Evolutionary conservation across 2,113 vertebrate species (phyloP).

Genomic region (Chaetura pelagica): DNA sequence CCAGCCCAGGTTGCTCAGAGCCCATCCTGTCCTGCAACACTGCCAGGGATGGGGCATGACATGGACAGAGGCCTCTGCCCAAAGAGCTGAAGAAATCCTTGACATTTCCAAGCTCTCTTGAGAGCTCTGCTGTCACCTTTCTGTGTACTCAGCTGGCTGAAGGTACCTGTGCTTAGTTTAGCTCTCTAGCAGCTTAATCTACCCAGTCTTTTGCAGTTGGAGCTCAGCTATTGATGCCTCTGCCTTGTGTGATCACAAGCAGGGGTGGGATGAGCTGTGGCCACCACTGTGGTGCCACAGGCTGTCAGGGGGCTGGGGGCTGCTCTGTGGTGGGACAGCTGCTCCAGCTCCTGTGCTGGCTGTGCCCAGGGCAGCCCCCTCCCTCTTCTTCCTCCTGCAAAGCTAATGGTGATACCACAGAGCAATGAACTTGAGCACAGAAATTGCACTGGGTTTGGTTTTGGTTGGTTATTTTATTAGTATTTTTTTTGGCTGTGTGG

Average conservation of each 20-base stretch:
- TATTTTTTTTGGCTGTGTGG: too few species aligned
- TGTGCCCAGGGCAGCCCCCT: not conserved
- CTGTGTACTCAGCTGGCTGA: not conserved
- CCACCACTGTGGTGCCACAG: fast-evolving
- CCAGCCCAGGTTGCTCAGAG: too few species aligned
- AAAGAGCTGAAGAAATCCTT: not conserved
- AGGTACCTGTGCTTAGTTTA: not conserved
- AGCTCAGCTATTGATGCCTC: not conserved
- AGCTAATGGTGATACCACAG: not conserved
- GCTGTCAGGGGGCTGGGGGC: not conserved
- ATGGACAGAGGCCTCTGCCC: not conserved
- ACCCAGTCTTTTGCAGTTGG: not conserved
- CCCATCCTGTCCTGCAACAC: too few species aligned
- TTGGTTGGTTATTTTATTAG: too few species aligned
- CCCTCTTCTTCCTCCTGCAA: not conserved
- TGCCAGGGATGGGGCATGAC: too few species aligned
- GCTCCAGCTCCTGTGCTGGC: not conserved
- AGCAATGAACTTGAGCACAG: not conserved
- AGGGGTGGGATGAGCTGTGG: not conserved
- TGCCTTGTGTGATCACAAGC: fast-evolving
- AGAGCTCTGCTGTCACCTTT: not conserved
- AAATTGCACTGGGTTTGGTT: not conserved
- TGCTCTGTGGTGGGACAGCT: not conserved
- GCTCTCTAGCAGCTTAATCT: not conserved
- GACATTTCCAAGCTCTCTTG: not conserved